phyloP scores from a whole-genome alignment of 2,797 vertebrate species.

The Monodelphis domestica region DNA sequence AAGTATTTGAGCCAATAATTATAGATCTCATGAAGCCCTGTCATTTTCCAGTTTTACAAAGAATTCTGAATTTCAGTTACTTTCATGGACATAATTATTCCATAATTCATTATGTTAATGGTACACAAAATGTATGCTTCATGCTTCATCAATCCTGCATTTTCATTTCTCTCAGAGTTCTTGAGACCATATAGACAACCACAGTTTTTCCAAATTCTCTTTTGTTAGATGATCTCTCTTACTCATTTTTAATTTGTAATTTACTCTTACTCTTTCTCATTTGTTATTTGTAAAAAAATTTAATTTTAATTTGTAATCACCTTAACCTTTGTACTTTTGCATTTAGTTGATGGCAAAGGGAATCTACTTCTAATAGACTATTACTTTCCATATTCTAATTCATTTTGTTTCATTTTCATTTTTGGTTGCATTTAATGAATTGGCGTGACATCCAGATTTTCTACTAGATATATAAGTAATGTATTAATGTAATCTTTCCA shows the following conservation, averaged over 20 bases:
- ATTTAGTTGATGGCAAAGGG: background rate
- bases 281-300: no score
- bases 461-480: background rate
- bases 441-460: background rate
- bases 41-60: background rate
- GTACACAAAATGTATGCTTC: background rate
- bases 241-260: background rate
- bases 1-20: background rate
- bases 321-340: background rate
- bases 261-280: no score
- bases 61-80: background rate
- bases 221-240: background rate
- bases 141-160: background rate
- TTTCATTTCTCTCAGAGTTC: background rate
- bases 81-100: background rate
- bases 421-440: background rate
- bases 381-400: background rate
- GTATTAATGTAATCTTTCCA: background rate
- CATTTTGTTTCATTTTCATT: background rate
- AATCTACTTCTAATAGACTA: background rate
- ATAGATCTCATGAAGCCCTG: background rate
- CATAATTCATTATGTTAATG: background rate
- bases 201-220: background rate
- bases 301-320: no score
- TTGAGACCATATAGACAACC: background rate